Conservation (phyloP, 2,888 invertebrate genomes). For the Lumbricus terrestris region DNA sequence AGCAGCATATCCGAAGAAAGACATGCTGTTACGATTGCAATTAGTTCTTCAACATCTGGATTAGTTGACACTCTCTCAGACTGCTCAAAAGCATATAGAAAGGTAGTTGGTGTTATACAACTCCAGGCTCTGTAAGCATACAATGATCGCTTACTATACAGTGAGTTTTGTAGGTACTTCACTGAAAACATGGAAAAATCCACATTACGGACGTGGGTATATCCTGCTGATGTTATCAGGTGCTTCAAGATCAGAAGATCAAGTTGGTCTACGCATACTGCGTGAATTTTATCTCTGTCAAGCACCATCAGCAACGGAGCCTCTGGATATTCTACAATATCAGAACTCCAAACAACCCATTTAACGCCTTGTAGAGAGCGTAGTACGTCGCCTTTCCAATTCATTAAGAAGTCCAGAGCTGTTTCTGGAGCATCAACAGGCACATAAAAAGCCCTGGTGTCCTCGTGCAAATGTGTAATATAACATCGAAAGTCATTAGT, state of each 20-base stretch:
- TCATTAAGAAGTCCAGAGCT: too few relatives aligned
- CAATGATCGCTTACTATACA: background rate
- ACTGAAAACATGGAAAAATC: slow-evolving; percentile 1
- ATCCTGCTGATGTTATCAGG: background rate
- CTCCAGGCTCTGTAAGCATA: background rate
- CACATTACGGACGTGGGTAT: background rate
- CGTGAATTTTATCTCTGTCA: background rate
- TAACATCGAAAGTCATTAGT: background rate
- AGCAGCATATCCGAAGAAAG: background rate
- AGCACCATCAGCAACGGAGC: background rate
- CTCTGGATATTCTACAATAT: too few relatives aligned
- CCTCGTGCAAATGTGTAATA: background rate
- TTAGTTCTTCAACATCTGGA: background rate
- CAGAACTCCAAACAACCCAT: too few relatives aligned
- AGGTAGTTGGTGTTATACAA: background rate
- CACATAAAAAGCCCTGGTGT: too few relatives aligned
- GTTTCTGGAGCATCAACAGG: too few relatives aligned
- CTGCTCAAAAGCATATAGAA: background rate
- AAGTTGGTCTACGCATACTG: background rate
- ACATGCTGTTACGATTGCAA: background rate
- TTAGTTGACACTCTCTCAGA: background rate
- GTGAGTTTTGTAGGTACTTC: background rate
- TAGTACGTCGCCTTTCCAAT: too few relatives aligned
- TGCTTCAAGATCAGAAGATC: background rate
- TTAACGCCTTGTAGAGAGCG: too few relatives aligned